Evolutionary conservation across 2,797 vertebrate species (phyloP), one percentile per base, ranked within the genome.

Genomic region (Zenarchopterus dispar): DNA sequence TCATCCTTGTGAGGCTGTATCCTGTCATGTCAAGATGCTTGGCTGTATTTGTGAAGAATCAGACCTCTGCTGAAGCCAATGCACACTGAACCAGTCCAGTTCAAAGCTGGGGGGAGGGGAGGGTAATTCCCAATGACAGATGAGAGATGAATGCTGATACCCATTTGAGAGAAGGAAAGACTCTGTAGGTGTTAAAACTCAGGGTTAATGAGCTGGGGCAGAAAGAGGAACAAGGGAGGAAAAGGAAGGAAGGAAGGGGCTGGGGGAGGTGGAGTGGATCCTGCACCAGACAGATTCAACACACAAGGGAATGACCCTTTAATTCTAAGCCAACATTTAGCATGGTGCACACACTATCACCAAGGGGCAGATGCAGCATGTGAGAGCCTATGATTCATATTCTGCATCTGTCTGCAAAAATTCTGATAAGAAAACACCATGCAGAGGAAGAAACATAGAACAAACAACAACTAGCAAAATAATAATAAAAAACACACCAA

Each of bases 261-360:
- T 56, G 80, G 76, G 73, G 68, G 75, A 56, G 58, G 72, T 62
- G 72, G 53, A 57, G 47, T 52, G 60, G 57, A 84, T 82, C 58
- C 69, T 61, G 69, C 68, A 73, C 56, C 70, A 70, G 68, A 78
- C 80, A 67, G 74, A 79, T 73, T 83, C 81, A 80, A 81, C 57
- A 77, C 86, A 66, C 78, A 16, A 17, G 86, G 87, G 85, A 87
- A 85, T 78, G 75, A 78, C 73, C 81, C 84, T 90, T 90, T 91
- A 84, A 90, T 82, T 81, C 67, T 66, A 81, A 77, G 82, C 86
- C 87, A 88, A 81, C 74, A 84, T 81, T 87, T 78, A 81, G 75
- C 65, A 78, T 70, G 67, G 62, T 66, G 56, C 56, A 33, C 56
- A 68, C 46, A 70, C 49, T 8, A 76, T 75, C 70, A 73, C 67